phyloP scores from a whole-genome alignment of 2,113 vertebrate genomes.

The Phyllostomus discolor region DNA sequence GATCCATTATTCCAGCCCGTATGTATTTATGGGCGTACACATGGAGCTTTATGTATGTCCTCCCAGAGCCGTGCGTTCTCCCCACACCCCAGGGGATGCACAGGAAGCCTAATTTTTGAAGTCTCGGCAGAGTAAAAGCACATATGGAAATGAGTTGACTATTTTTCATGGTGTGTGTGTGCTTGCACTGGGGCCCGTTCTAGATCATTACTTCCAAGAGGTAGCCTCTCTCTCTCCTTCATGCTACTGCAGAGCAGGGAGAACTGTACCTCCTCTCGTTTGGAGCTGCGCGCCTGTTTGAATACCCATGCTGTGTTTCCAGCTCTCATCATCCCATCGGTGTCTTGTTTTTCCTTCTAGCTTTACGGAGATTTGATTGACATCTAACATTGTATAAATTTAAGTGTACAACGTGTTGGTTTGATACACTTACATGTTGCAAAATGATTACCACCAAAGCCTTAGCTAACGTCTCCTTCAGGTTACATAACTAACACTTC shows the following conservation, averaged over 20 bases:
- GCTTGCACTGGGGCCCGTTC: neutral
- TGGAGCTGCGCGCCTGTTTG: neutral
- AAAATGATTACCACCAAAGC: neutral
- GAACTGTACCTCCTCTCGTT: neutral
- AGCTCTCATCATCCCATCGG: neutral
- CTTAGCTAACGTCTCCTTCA: neutral
- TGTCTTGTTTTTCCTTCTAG: neutral
- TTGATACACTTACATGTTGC: neutral
- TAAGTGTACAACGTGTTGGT: neutral
- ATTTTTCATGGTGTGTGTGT: neutral
- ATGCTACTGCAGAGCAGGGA: neutral
- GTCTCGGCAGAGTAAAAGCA: neutral
- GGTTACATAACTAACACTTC: neutral
- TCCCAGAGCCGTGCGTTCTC: neutral
- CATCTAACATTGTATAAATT: neutral
- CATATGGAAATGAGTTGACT: neutral
- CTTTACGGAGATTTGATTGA: neutral
- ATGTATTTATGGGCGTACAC: neutral
- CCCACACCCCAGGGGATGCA: neutral
- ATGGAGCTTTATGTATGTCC: neutral
- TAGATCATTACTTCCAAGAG: neutral
- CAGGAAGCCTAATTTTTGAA: slow-evolving; percentile 8
- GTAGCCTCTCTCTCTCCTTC: neutral
- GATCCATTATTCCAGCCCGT: neutral
- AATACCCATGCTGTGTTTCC: neutral